These are phyloP conservation scores for Hirudinaria manillensis DNA, from an alignment of 2,888 invertebrate genomes.

Conservation along the genomic window DNA sequence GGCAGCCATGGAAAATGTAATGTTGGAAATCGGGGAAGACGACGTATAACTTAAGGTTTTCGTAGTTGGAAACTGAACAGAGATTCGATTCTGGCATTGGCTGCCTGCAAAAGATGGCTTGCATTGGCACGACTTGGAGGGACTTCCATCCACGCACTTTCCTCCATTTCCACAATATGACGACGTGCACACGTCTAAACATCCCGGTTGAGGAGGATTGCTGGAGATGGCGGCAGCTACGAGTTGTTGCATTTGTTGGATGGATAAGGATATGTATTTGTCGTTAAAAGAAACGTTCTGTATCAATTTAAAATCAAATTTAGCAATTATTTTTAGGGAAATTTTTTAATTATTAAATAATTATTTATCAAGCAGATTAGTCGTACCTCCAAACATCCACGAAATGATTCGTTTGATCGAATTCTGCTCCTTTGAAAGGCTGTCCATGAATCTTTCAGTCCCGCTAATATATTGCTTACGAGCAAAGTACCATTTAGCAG, in stretches of 20 bases:
- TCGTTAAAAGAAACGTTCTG: too few species aligned
- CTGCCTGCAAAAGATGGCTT: slow-evolving; percentile 43
- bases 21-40: neutral
- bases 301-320: too few species aligned
- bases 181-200: slow-evolving; percentile 81
- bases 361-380: neutral
- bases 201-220: slow-evolving; percentile 61
- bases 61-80: slow-evolving; percentile 42
- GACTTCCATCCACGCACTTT: slow-evolving; percentile 48
- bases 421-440: slow-evolving; percentile 46
- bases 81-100: slow-evolving; percentile 42
- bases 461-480: slow-evolving; percentile 38
- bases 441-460: slow-evolving; percentile 42
- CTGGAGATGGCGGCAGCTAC: slow-evolving; percentile 14
- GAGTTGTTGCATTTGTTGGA: too few species aligned
- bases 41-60: slow-evolving; percentile 43
- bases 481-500: neutral
- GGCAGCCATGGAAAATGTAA: neutral
- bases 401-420: slow-evolving; percentile 40
- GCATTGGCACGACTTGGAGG: slow-evolving; percentile 43
- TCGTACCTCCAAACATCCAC: slow-evolving; percentile 47
- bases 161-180: slow-evolving; percentile 51
- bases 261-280: too few species aligned
- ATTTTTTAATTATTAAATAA: neutral
- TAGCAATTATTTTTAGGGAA: too few species aligned